A percentile compares a stretch with the other conserved stretches of the same genome.
Evolutionary conservation across 2,113 vertebrate genomes (phyloP).

Genomic region (Dipodomys ordii): DNA sequence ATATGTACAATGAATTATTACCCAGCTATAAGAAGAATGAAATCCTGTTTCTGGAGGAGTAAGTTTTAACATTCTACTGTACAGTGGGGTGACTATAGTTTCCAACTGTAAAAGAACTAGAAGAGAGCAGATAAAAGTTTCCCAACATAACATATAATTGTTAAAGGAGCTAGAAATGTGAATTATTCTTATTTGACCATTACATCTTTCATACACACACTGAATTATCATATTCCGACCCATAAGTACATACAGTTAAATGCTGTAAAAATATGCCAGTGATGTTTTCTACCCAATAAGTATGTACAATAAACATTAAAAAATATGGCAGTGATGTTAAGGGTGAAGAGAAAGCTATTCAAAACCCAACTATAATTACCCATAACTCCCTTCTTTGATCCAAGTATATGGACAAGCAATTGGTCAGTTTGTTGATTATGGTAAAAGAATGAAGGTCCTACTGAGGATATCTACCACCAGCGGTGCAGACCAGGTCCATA

Average conservation of each 20-base stretch:
- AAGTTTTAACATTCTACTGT: background rate
- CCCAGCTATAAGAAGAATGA: background rate
- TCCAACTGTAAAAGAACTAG: background rate
- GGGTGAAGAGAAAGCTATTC: background rate
- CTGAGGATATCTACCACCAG: background rate
- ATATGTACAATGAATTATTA: too few relatives aligned
- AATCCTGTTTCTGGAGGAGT: background rate
- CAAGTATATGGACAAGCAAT: background rate
- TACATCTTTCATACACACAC: background rate
- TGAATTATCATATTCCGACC: background rate
- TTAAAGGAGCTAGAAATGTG: background rate
- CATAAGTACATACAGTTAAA: background rate
- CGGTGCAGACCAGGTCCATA: background rate
- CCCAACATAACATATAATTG: background rate
- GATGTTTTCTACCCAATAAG: too few relatives aligned
- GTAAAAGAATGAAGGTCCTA: background rate
- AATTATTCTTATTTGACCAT: background rate
- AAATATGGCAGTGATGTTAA: background rate
- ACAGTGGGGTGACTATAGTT: background rate
- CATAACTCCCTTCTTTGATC: background rate
- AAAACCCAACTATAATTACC: background rate
- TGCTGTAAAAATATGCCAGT: background rate
- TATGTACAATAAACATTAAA: background rate
- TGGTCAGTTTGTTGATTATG: background rate
- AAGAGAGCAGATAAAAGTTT: background rate